Evolutionary conservation across 2,888 invertebrate genomes (phyloP).

Genomic region (Rhyacophila evoluta): DNA sequence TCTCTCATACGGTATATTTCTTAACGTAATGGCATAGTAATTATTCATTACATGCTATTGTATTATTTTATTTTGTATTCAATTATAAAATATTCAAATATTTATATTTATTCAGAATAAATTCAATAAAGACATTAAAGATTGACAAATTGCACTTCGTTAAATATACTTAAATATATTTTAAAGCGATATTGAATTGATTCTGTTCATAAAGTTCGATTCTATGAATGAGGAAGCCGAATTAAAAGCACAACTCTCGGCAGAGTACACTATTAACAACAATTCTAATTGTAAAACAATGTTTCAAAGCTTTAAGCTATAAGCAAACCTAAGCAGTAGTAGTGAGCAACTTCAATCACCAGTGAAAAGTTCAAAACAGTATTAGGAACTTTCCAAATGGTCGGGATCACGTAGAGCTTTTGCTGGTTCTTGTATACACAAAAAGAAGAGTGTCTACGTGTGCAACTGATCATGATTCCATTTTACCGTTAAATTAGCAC

Average conservation of each 20-base stretch:
- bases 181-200: not conserved
- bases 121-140: too few species aligned
- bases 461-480: constrained; percentile 5
- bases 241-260: not conserved
- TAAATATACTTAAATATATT: not conserved
- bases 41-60: too few species aligned
- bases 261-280: constrained; percentile 10
- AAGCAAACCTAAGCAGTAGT: constrained; percentile 28
- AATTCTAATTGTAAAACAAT: constrained; percentile 42
- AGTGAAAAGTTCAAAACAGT: constrained; percentile 38
- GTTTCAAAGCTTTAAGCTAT: constrained; percentile 46
- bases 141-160: too few species aligned
- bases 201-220: not conserved
- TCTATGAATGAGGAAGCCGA: not conserved
- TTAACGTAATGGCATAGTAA: too few species aligned
- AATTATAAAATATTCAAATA: too few species aligned
- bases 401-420: not conserved
- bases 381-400: constrained; percentile 35
- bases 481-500: not conserved
- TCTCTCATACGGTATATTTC: too few species aligned
- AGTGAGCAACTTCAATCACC: constrained; percentile 41
- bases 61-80: too few species aligned
- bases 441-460: constrained; percentile 3
- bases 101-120: too few species aligned
- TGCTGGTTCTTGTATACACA: constrained; percentile 11